Base-by-base conservation (phyloP, 2,888 invertebrate species). In the Gymnosoma rotundatum region DNA sequence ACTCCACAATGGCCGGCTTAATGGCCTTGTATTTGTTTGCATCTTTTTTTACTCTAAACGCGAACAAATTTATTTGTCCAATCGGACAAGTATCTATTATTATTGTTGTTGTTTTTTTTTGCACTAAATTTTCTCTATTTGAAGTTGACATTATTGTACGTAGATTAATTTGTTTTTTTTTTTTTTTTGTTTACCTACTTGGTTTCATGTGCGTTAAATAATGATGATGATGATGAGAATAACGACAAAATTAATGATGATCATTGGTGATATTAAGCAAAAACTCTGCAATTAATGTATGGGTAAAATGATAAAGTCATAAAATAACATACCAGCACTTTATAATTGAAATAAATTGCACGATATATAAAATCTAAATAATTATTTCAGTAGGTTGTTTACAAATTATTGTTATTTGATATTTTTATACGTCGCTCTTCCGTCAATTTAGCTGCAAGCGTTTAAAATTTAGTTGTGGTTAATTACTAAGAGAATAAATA, bases 61-160 rank as follows among this genome's bases (percentile, higher is more conserved):
- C 73, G 78, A 78, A 80, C 80, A 84, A 80, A 83, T 83, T 80
- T 80, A 83, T 83, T 83, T 83, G 56, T 69, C 73, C 83, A 76
- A 73, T 66, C 58, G 58, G 32, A 69, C 61, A 21, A 78, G 58
- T 72, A 56, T 69, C 67, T 80, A 42, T 73, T 42, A 45, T 21
- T 58, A 38, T 61, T 60, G 60, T 66, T 54, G 54, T 73, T 66
- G n/a, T 80, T 67, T 72, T 54, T 72, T 76, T 72, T 80, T 84
- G 76, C 50, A 69, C 69, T 73, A 83, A 73, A 76, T 80, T 78
- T 84, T 80, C 83, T 84, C 83, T 78, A 84, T 84, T 84, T 84
- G 83, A 80, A 73, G 83, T 80, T 80, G 83, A 84, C 83, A 80
- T 69, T 81, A 78, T 78, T 64, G 48, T 48, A 80, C 36, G 48